These are phyloP conservation scores for Drosophila cracens DNA, from an alignment of 2,888 invertebrate genomes.

Conservation along the genomic window DNA sequence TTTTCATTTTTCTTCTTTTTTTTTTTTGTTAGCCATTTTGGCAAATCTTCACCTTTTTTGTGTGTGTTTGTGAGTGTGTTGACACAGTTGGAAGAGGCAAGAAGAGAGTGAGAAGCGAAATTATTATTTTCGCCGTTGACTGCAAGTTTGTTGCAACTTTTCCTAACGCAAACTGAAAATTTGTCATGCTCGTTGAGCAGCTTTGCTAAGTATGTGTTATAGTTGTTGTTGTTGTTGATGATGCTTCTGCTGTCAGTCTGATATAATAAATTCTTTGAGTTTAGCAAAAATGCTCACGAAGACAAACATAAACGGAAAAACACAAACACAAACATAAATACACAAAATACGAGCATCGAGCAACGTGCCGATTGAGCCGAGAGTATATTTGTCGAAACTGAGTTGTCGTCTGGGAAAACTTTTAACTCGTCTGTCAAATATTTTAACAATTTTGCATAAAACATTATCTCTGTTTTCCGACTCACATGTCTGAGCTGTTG, in stretches of 20 bases:
- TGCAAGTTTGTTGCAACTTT: slow-evolving; percentile 78
- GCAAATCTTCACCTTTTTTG: slow-evolving; percentile 28
- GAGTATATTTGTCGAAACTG: slow-evolving; percentile 31
- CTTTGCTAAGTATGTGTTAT: slow-evolving; percentile 52
- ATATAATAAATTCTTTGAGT: slow-evolving; percentile 80
- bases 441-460: slow-evolving; percentile 80
- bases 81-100: slow-evolving; percentile 33
- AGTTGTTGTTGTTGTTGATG: slow-evolving; percentile 20
- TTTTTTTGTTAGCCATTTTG: slow-evolving; percentile 28
- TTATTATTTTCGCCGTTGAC: slow-evolving; percentile 72
- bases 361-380: slow-evolving; percentile 9
- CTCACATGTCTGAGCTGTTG: slow-evolving; percentile 44
- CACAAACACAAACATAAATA: slow-evolving; percentile 50
- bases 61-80: slow-evolving; percentile 22
- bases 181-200: slow-evolving; percentile 77
- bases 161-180: slow-evolving; percentile 76
- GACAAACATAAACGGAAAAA: slow-evolving; percentile 51
- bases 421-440: slow-evolving; percentile 79
- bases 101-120: slow-evolving; percentile 36
- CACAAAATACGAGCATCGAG: slow-evolving; percentile 48
- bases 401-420: slow-evolving; percentile 64
- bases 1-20: slow-evolving; percentile 19
- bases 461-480: slow-evolving; percentile 55
- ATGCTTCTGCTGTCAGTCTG: slow-evolving; percentile 27
- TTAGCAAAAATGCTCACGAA: slow-evolving; percentile 69